Evolutionary conservation across 2,113 vertebrate genomes (phyloP), one percentile per base, ranked within the genome.

Genomic region (Empidonax traillii): DNA sequence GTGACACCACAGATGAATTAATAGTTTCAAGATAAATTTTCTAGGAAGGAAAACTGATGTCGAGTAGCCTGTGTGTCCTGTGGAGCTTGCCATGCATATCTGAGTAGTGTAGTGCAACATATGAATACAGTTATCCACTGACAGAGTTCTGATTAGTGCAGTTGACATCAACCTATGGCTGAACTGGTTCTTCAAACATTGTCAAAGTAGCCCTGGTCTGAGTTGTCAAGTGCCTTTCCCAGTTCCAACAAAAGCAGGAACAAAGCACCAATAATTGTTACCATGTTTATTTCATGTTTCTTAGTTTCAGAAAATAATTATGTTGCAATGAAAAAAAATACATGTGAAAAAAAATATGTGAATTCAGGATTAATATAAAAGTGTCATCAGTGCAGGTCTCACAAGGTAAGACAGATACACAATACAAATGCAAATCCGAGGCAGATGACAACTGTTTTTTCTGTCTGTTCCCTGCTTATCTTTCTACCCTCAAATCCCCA

Each of bases 231-330:
- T 90, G 61, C 56, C n/a, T 86, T 90, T 94, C 39, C 71, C 44
- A 84, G 89, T 84, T 94, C 94, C 96, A 96, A 97, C 59, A 96
- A 97, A 97, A 97, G 93, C 93, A 94, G 76, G 82, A 96, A 96
- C 85, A 96, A 97, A 96, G 90, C 75, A 90, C 52, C 13, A 33
- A 68, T 96, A 96, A 97, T 96, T 96, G 93, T 97, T 96, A 90
- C 95, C 94, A 95, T 94, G 88, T 96, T 97, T 96, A 80, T 95
- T 51, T 88, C 72, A 90, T 84, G 56, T 96, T 96, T 96, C 93
- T 93, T 93, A 88, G 85, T 87, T 96, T 95, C 79, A 47, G 62
- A 91, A 96, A 83, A 80, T 83, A 93, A 90, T 91, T 91, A 86
- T 2, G 4, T 68, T 90, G 72, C 35, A 59, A 7, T 67, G 46